phyloP scores from a whole-genome alignment of 2,888 invertebrate genomes.

The Asteroscopus sphinx region DNA sequence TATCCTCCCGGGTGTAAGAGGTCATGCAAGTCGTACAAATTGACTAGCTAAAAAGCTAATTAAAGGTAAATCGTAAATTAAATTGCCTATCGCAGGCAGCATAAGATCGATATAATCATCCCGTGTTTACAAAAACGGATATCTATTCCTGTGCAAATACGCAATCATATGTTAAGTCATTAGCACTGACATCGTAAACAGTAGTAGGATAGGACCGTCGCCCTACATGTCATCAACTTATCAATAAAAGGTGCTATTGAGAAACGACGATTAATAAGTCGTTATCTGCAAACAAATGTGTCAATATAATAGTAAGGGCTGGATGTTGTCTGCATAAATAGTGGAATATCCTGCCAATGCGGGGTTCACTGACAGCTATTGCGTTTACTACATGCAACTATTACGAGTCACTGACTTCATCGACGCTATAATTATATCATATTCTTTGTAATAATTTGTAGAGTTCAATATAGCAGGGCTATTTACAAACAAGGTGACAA shows the following conservation, averaged over 20 bases:
- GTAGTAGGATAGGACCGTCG: conserved; percentile 2
- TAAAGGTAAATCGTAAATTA: neutral
- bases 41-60: no score
- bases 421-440: conserved; percentile 69
- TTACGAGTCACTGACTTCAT: conserved; percentile 75
- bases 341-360: conserved; percentile 64
- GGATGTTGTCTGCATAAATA: conserved; percentile 50
- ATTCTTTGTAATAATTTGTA: conserved; percentile 62
- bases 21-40: no score
- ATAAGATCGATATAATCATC: conserved; percentile 3
- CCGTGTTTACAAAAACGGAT: conserved; percentile 8
- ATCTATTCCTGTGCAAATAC: conserved; percentile 12
- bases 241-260: conserved; percentile 24
- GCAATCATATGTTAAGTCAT: neutral
- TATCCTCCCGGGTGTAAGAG: no score
- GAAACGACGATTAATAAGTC: conserved; percentile 2
- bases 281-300: conserved; percentile 23
- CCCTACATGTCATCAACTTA: conserved; percentile 8
- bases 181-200: conserved; percentile 14
- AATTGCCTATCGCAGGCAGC: neutral
- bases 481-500: conserved; percentile 82
- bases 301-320: conserved; percentile 12
- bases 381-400: conserved; percentile 45
- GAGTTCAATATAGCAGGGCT: conserved; percentile 72
- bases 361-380: conserved; percentile 63